Base-by-base conservation (phyloP, 2,113 vertebrate genomes). In the Xiphophorus maculatus region DNA sequence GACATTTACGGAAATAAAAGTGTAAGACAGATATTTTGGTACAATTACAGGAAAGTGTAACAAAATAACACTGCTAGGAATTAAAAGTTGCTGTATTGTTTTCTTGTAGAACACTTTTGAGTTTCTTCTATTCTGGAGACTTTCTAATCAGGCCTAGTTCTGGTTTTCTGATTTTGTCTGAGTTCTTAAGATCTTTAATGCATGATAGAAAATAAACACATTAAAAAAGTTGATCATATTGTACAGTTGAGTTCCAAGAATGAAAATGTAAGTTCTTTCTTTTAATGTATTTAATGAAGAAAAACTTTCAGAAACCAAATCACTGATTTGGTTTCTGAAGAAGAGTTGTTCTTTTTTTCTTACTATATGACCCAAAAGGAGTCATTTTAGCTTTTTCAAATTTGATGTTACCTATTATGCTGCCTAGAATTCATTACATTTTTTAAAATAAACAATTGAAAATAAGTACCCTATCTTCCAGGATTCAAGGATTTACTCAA, bases 401-500 rank as follows among this genome's bases (percentile, higher is more conserved):
- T 58, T n/a, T 58, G 3, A 25, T 58, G 25, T 7, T 58, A n/a
- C 25, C 8, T 11, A 37, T 12, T 37, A 11, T 11, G 35, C 10
- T 37, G 6, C 19, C 17, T 51, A 51, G 17, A 17, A 19, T 51
- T 51, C 12, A 14, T 14, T 13, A 3, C 10, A 14, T 11, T 40
- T 35, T 40, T 40, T 40, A 3, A 40, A 40, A 40, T 40, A 40
- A 11, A 40, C 13, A 40, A 40, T 13, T 35, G 8, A 9, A 35
- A 35, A 35, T 35, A 13, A 40, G 40, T 3, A 40, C 11, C 11
- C 40, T 1, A 12, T 12, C 12, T 40, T 40, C 33, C 33, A 13
- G 40, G n/a, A 69, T 64, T 58, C 29, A 63, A 13, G 63, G 28
- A 62, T 75, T 79, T 66, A 64, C 48, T 54, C 48, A 70, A 27